These are phyloP conservation scores for Thelaira solivaga DNA, from an alignment of 2,888 invertebrate genomes.

Conservation along the genomic window DNA sequence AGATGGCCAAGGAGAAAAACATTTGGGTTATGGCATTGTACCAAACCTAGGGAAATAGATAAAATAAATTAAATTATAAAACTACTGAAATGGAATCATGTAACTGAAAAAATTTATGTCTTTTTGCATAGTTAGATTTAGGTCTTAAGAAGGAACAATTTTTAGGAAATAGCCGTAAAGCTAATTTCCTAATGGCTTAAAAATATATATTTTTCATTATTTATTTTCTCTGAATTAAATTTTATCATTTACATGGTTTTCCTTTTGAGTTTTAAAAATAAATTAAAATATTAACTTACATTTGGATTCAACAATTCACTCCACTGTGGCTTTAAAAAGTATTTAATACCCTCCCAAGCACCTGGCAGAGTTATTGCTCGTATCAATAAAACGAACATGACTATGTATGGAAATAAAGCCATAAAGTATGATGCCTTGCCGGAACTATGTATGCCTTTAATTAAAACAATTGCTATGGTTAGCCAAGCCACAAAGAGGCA, in stretches of 20 bases:
- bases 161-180: no score
- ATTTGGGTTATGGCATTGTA: slow-evolving; percentile 82
- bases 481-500: slow-evolving; percentile 80
- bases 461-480: slow-evolving; percentile 78
- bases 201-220: no score
- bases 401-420: slow-evolving; percentile 82
- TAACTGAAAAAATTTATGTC: no score
- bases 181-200: no score
- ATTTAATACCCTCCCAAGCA: slow-evolving; percentile 80
- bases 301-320: slow-evolving; percentile 75
- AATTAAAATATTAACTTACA: slow-evolving; percentile 59
- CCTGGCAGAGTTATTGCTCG: slow-evolving; percentile 81
- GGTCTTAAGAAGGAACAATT: no score
- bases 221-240: no score
- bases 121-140: no score
- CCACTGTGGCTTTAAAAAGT: slow-evolving; percentile 83
- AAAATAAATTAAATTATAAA: background rate
- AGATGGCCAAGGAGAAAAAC: slow-evolving; percentile 81
- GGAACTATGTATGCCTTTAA: slow-evolving; percentile 80
- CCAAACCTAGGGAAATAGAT: slow-evolving; percentile 78
- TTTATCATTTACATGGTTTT: background rate
- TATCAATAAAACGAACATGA: slow-evolving; percentile 80
- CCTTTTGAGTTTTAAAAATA: no score
- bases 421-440: slow-evolving; percentile 84
- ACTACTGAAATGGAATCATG: no score